Conservation (phyloP, 1,140 invertebrate species). For the Drosophila busckii region DNA sequence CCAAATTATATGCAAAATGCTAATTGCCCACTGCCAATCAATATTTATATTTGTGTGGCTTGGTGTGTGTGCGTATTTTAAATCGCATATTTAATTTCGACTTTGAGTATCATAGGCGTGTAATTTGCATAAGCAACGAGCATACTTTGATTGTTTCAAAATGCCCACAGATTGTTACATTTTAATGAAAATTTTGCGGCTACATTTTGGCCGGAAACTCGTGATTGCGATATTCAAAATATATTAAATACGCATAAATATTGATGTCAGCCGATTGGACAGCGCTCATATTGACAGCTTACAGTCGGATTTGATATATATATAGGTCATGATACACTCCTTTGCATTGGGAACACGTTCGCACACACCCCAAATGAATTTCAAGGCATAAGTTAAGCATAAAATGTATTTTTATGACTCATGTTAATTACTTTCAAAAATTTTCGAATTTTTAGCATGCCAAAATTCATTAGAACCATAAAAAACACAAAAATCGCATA, state of each 20-base stretch:
- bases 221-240: constrained; percentile 60
- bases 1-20: too few relatives aligned
- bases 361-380: constrained; percentile 9
- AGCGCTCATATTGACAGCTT: too few relatives aligned
- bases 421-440: constrained; percentile 32
- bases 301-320: too few relatives aligned
- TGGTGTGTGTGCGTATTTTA: too few relatives aligned
- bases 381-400: constrained; percentile 10
- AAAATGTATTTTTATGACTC: constrained; percentile 35
- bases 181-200: constrained; percentile 26
- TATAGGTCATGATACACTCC: too few relatives aligned
- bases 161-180: too few relatives aligned
- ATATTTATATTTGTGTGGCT: too few relatives aligned
- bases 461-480: constrained; percentile 25
- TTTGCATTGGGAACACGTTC: too few relatives aligned
- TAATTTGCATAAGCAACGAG: constrained; percentile 58
- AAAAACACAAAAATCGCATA: constrained; percentile 20
- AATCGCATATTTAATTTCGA: constrained; percentile 29
- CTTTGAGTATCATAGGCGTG: constrained; percentile 27
- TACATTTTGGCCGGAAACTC: constrained; percentile 67
- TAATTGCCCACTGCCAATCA: constrained; percentile 41
- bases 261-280: constrained; percentile 29
- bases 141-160: constrained; percentile 14
- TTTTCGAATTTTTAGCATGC: constrained; percentile 20
- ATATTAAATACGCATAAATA: constrained; percentile 68